These are phyloP conservation scores for Pangasius mekongensis DNA, from an alignment of 2,797 vertebrate species.

Conservation along the genomic window DNA sequence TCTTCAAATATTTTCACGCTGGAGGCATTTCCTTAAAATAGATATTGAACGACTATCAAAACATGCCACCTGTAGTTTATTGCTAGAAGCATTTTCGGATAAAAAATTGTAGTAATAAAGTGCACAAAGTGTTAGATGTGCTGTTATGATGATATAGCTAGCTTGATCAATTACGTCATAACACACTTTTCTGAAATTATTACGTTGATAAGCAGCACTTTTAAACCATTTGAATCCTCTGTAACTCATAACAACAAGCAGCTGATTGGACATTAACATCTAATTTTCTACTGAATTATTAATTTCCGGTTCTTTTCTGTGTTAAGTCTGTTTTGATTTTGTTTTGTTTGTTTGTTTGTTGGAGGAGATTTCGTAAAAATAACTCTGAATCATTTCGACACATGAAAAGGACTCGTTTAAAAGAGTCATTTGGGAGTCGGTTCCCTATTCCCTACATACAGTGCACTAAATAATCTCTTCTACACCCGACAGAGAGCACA, in stretches of 20 bases:
- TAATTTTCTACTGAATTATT: not conserved
- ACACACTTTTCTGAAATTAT: not conserved
- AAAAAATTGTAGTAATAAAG: not conserved
- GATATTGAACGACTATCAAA: not conserved
- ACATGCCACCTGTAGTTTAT: not conserved
- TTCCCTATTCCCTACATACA: not conserved
- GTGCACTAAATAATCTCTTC: not conserved
- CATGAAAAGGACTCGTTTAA: not conserved
- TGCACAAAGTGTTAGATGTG: not conserved
- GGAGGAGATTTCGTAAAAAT: not conserved
- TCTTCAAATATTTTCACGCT: not conserved
- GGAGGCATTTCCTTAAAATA: not conserved
- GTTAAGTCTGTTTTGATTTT: not conserved
- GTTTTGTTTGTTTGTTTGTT: no score
- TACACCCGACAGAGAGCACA: not conserved
- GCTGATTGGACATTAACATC: not conserved
- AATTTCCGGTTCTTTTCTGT: not conserved
- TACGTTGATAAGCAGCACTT: not conserved
- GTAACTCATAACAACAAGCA: not conserved
- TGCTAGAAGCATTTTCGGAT: not conserved
- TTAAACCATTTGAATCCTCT: not conserved
- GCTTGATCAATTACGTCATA: not conserved
- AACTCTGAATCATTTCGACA: not conserved
- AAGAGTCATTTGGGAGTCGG: not conserved
- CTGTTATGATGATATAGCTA: not conserved